A percentile compares a stretch with the other conserved stretches of the same genome.
These are phyloP conservation scores for Drosophila borborema DNA, from an alignment of 2,888 invertebrate species.

Conservation along the genomic window DNA sequence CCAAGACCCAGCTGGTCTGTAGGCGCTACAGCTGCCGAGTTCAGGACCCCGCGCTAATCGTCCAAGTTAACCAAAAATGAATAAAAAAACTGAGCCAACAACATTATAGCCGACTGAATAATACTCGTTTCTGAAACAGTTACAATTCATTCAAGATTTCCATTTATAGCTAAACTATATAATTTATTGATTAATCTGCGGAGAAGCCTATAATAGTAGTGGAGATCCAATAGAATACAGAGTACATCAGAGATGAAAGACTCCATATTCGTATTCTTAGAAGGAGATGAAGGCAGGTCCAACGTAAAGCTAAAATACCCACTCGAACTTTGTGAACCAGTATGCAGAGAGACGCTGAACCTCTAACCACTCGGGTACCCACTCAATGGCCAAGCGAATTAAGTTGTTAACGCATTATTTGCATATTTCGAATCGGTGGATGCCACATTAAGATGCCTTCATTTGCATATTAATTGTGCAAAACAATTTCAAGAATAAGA, in stretches of 20 bases:
- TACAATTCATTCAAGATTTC: no score
- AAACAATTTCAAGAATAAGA: conserved; percentile 62
- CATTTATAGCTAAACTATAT: no score
- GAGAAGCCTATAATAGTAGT: no score
- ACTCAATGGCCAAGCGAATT: conserved; percentile 74
- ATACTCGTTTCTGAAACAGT: not conserved
- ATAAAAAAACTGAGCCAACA: conserved; percentile 1
- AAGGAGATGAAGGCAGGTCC: rapidly evolving
- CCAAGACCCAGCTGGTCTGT: conserved; percentile 35
- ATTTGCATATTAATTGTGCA: conserved; percentile 84
- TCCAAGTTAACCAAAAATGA: conserved; percentile 25
- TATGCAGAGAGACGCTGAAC: not conserved
- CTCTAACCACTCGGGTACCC: conserved; percentile 20
- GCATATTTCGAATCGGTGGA: conserved; percentile 76
- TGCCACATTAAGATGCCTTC: conserved; percentile 77
- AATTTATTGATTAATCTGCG: no score
- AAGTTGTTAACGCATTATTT: conserved; percentile 84
- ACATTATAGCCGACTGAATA: not conserved
- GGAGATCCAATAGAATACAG: no score
- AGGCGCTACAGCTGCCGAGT: conserved; percentile 27
- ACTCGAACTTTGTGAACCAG: not conserved
- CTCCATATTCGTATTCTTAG: not conserved
- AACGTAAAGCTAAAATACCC: not conserved
- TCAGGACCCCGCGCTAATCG: conserved; percentile 61
- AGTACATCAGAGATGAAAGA: no score